A percentile compares a stretch with the other conserved stretches of the same genome.
Evolutionary conservation across 2,113 vertebrate species (phyloP).

Genomic region (Prunella himalayana): DNA sequence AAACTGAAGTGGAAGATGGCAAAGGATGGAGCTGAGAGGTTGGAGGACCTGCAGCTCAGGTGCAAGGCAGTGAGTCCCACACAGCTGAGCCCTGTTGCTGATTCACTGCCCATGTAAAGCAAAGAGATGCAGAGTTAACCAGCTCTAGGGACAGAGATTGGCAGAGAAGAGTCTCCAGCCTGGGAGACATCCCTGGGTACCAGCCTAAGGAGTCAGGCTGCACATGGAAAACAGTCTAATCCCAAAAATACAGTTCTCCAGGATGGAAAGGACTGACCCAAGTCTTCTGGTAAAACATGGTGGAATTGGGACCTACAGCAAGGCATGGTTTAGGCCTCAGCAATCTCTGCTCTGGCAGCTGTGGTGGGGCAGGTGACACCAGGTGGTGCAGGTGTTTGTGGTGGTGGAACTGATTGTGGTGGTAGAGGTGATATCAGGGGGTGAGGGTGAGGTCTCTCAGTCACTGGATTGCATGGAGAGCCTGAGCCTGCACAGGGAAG

Average conservation of each 20-base stretch:
- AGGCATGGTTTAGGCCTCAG: not conserved
- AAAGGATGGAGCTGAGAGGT: not conserved
- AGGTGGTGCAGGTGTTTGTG: rapidly evolving
- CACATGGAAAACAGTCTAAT: not conserved
- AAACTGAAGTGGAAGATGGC: not conserved
- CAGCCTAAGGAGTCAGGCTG: not conserved
- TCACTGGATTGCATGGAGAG: rapidly evolving
- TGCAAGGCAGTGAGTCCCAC: not conserved
- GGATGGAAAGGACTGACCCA: not conserved
- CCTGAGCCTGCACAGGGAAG: rapidly evolving
- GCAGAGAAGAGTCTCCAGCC: not conserved
- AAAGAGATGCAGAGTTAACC: not conserved
- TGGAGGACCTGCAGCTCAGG: not conserved
- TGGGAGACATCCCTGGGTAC: not conserved
- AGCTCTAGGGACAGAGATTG: rapidly evolving
- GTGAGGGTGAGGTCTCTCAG: not conserved
- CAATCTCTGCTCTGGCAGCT: not conserved
- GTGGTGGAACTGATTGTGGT: not conserved
- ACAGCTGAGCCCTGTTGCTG: not conserved
- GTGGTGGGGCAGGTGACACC: not conserved
- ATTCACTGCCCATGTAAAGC: rapidly evolving
- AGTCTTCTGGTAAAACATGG: not conserved
- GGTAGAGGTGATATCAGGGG: too few species aligned
- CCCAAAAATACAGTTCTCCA: not conserved
- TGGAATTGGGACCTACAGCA: not conserved